Percentiles rank a stretch among this genome's conserved stretches.
Evolutionary conservation across 2,888 invertebrate species (phyloP).

Genomic region (Cephus nigrinus): DNA sequence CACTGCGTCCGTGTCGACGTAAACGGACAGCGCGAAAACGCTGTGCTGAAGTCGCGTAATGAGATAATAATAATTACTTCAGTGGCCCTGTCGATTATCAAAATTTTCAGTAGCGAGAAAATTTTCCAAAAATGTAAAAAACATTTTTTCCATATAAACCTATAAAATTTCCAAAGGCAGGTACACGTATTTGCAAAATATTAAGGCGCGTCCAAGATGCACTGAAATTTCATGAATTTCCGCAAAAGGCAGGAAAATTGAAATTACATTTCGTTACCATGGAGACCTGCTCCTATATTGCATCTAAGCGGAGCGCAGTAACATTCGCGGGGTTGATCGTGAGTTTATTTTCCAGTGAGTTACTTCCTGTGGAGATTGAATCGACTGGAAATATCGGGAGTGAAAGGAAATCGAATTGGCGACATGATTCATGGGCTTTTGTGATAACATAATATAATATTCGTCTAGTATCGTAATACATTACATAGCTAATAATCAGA

Average conservation of each 20-base stretch:
- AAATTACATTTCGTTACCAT: neutral
- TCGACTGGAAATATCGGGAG: neutral
- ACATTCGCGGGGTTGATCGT: neutral
- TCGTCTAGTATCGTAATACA: neutral
- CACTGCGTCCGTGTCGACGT: slow-evolving; percentile 44
- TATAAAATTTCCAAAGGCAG: neutral
- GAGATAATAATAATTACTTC: neutral
- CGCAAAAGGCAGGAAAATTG: neutral
- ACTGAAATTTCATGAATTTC: neutral
- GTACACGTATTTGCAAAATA: neutral
- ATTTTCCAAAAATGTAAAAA: neutral
- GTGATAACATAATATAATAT: neutral
- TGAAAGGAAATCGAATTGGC: neutral
- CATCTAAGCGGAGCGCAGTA: neutral
- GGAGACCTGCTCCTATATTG: neutral
- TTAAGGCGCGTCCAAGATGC: neutral
- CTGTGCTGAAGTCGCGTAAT: neutral
- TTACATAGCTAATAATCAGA: neutral
- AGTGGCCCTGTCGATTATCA: neutral
- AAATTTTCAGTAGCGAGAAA: neutral
- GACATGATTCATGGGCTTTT: neutral
- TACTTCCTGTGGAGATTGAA: neutral
- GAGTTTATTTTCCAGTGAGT: neutral
- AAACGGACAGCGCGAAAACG: slow-evolving; percentile 33
- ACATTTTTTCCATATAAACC: neutral